Evolutionary conservation across 64 coral and sea anemone species (phyloP).

Genomic region (Montipora foliosa): DNA sequence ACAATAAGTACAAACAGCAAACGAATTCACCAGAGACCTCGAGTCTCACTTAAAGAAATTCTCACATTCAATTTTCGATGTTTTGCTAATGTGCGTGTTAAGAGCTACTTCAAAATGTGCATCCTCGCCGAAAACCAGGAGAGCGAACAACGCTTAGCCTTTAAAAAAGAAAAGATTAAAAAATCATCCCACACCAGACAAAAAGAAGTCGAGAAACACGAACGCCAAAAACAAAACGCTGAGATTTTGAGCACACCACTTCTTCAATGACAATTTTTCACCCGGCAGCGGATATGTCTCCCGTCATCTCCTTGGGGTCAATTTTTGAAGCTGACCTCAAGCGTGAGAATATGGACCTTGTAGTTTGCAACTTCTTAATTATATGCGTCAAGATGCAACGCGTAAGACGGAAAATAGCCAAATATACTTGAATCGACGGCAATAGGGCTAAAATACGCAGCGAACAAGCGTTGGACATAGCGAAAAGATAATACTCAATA

Average conservation of each 20-base stretch:
- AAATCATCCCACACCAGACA: background rate
- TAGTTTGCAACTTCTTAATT: background rate
- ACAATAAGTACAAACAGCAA: constrained; percentile 23
- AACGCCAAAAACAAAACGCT: constrained; percentile 8
- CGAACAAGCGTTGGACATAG: background rate
- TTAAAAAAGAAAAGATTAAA: background rate
- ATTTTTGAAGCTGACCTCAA: background rate
- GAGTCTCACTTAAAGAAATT: constrained; percentile 1
- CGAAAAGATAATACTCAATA: background rate
- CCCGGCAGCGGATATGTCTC: background rate
- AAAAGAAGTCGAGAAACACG: background rate
- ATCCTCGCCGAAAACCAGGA: too few species aligned
- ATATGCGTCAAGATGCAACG: background rate
- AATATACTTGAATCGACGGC: background rate
- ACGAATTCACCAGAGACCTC: background rate
- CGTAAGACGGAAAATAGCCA: background rate
- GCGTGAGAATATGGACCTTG: background rate
- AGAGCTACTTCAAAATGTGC: too few species aligned
- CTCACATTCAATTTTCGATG: background rate
- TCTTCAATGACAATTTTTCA: background rate
- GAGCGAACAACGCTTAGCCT: too few species aligned
- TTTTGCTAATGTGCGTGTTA: background rate
- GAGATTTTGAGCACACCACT: background rate
- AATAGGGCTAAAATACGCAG: background rate
- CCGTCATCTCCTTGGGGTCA: background rate